Evolutionary conservation across 2,113 vertebrate genomes (phyloP).

Genomic region (Nycticryphes semicollaris): DNA sequence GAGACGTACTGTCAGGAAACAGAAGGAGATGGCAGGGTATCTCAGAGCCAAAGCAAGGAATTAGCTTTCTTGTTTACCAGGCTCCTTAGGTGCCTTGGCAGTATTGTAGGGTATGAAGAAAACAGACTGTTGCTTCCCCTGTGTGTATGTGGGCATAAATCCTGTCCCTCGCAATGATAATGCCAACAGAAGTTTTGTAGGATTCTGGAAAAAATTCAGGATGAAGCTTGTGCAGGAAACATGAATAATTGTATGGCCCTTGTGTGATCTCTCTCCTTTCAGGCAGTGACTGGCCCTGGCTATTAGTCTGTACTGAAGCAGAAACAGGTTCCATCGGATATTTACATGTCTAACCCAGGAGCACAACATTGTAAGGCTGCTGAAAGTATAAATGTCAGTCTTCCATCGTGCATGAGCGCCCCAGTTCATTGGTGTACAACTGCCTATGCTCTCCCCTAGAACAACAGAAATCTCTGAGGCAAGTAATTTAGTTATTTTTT

Average conservation of each 20-base stretch:
- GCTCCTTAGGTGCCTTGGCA: neutral
- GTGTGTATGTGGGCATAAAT: neutral
- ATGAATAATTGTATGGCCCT: neutral
- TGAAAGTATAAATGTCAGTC: neutral
- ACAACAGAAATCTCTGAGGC: neutral
- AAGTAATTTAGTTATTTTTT: neutral
- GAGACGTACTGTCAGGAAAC: neutral
- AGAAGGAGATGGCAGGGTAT: neutral
- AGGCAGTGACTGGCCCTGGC: neutral
- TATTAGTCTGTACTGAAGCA: neutral
- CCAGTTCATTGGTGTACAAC: neutral
- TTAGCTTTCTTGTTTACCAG: neutral
- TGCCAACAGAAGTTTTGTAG: neutral
- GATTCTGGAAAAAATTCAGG: neutral
- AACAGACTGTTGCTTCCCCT: neutral
- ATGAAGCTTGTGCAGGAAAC: neutral
- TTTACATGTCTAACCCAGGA: neutral
- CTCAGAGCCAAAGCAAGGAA: neutral
- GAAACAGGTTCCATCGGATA: neutral
- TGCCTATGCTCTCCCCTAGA: neutral
- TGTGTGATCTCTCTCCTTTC: neutral
- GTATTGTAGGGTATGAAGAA: neutral
- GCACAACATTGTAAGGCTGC: neutral
- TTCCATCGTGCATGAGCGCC: neutral
- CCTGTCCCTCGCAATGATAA: neutral